These are phyloP conservation scores for Holothuria scabra DNA, from an alignment of 53 echinoderm and acorn worm species.

Conservation along the genomic window DNA sequence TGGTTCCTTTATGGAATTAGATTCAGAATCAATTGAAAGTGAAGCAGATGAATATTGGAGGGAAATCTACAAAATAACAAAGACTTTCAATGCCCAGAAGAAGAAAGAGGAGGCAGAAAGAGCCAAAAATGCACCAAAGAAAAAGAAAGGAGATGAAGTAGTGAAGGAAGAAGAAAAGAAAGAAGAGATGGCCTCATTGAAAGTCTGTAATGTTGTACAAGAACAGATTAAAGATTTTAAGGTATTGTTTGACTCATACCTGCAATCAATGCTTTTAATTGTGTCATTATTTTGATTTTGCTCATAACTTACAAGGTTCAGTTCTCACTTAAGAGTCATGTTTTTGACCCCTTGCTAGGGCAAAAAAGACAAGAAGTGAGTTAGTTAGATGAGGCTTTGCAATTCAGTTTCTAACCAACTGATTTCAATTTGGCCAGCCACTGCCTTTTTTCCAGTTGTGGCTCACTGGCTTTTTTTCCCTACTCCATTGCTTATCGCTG, in stretches of 20 bases:
- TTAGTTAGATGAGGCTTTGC: too few relatives aligned
- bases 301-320: too few relatives aligned
- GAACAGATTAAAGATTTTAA: slow-evolving; percentile 95
- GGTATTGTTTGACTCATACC: slow-evolving; percentile 43
- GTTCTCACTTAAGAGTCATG: too few relatives aligned
- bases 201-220: slow-evolving; percentile 92
- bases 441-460: too few relatives aligned
- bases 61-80: slow-evolving; percentile 99
- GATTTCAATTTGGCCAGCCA: too few relatives aligned
- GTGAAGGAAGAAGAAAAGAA: slow-evolving; percentile 66
- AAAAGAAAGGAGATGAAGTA: slow-evolving; percentile 67
- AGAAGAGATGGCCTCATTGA: slow-evolving; percentile 91
- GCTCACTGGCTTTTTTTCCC: too few relatives aligned
- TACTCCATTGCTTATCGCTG: too few relatives aligned
- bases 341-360: too few relatives aligned
- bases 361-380: too few relatives aligned
- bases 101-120: slow-evolving; percentile 99
- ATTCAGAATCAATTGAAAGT: slow-evolving; percentile 91
- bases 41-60: slow-evolving; percentile 97
- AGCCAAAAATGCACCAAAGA: slow-evolving; percentile 84
- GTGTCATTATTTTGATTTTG: slow-evolving; percentile 17
- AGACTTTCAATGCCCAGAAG: slow-evolving; percentile 82
- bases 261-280: slow-evolving; percentile 80
- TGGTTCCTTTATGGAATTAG: slow-evolving; percentile 91
- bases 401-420: too few relatives aligned